Base-by-base conservation (phyloP, 1,140 invertebrate genomes). In the Rhynchophorus ferrugineus region DNA sequence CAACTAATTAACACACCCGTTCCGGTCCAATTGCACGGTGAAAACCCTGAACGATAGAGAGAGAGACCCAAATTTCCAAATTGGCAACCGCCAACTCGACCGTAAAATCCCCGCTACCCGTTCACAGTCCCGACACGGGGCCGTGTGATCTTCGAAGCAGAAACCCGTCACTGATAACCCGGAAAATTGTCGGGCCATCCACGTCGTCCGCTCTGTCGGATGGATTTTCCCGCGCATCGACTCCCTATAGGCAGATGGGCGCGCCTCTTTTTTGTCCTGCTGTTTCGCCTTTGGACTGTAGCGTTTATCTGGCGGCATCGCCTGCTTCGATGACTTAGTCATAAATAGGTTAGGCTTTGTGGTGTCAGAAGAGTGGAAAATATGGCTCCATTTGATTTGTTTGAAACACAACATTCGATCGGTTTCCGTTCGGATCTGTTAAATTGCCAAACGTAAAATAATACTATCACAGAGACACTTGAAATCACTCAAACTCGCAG, bases 301-400 rank as follows among this genome's bases (percentile, higher is more conserved):
- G 13, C 6, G 38, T 18, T 20, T 16, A 21, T 50, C 21, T 44
- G 35, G 34, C 35, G 33, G 36, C 24, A 41, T 37, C 7, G 42
- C 42, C 9, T 41, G 49, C 49, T 51, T 51, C 49, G 35, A 24
- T 51, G 49, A 44, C 49, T 51, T 42, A 44, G 17, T 51, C 44
- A 51, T 51, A 51, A 51, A 51, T 51, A 44, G 49, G 49, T 51
- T 51, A 44, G 18, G 5, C 42, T 51, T 44, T 35, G 34, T 37
- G 42, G 41, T 24, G 11, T 39, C 17, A 18, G 34, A 43, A 36
- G 33, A 46, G 17, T 46, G 44, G 33, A 46, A 46, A 46, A 29
- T 29, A 11, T 29, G 24, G 21, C 8, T 19, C 41, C n/a, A 21
- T 21, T 43, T 9, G 41, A 21, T 18, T 18, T 43, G n/a, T n/a